These are phyloP conservation scores for Mionectes olivaceus DNA, from an alignment of 2,797 vertebrate genomes.

Conservation along the genomic window DNA sequence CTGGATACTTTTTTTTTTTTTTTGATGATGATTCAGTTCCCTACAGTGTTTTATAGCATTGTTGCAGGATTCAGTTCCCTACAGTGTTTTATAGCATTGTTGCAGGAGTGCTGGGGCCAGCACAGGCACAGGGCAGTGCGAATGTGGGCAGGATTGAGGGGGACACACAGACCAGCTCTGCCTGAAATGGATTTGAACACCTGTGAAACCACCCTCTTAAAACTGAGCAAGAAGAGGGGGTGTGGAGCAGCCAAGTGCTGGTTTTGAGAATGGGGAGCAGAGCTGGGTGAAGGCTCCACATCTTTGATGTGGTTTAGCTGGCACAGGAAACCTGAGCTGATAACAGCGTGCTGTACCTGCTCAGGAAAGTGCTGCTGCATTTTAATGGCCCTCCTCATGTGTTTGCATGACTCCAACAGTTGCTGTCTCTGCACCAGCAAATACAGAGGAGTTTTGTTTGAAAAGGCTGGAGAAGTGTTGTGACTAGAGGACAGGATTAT, in stretches of 20 bases:
- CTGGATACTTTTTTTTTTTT: not conserved
- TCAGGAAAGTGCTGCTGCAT: not conserved
- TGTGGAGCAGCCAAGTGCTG: not conserved
- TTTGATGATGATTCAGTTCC: not conserved
- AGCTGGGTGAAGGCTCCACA: rapidly evolving
- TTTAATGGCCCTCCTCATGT: not conserved
- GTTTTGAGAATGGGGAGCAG: not conserved
- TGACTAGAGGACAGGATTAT: not conserved
- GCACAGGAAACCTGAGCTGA: not conserved
- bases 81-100: not conserved
- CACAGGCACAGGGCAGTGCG: not conserved
- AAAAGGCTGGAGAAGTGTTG: not conserved
- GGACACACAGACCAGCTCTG: not conserved
- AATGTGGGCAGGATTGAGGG: not conserved
- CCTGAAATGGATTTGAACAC: not conserved
- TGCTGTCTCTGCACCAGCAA: not conserved
- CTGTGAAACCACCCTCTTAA: not conserved
- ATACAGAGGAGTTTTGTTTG: not conserved
- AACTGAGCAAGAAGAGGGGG: not conserved
- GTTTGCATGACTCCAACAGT: not conserved
- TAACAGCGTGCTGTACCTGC: not conserved
- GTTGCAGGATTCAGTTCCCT: not conserved
- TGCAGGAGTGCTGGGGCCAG: not conserved
- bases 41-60: not conserved
- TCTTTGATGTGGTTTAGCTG: not conserved